Evolutionary conservation across 2,888 invertebrate species (phyloP).

Genomic region (Brenthis daphne): DNA sequence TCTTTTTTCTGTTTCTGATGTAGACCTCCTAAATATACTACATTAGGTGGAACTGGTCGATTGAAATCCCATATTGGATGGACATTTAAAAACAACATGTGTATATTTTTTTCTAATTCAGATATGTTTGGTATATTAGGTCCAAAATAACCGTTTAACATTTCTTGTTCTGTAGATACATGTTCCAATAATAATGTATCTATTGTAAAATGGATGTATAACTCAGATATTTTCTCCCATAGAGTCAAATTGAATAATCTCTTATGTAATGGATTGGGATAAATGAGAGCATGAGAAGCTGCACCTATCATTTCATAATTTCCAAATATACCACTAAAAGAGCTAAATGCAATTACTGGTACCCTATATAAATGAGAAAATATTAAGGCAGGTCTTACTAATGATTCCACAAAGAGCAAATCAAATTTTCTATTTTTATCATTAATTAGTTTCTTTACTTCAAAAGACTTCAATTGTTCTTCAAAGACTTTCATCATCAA

Average conservation of each 20-base stretch:
- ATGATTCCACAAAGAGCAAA: slow-evolving; percentile 48
- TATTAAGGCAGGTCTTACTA: slow-evolving; percentile 38
- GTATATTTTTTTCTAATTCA: slow-evolving; percentile 48
- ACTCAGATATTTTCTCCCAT: slow-evolving; percentile 46
- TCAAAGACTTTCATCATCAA: background rate
- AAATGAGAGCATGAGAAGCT: slow-evolving; percentile 41
- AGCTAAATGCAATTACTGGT: slow-evolving; percentile 49
- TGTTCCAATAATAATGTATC: background rate
- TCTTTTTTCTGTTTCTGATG: slow-evolving; percentile 53
- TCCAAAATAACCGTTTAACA: slow-evolving; percentile 47
- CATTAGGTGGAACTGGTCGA: slow-evolving; percentile 60
- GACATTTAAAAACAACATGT: slow-evolving; percentile 64
- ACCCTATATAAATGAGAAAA: slow-evolving; percentile 47
- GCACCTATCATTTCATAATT: slow-evolving; percentile 41
- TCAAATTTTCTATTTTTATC: slow-evolving; percentile 44
- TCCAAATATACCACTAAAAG: slow-evolving; percentile 42
- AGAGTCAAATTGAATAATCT: slow-evolving; percentile 44
- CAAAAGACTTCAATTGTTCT: slow-evolving; percentile 19
- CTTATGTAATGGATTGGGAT: slow-evolving; percentile 39
- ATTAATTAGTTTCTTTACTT: slow-evolving; percentile 26
- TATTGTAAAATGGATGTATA: slow-evolving; percentile 31
- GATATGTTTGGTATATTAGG: slow-evolving; percentile 43
- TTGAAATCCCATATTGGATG: slow-evolving; percentile 60
- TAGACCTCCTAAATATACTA: slow-evolving; percentile 65
- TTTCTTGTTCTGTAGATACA: slow-evolving; percentile 35